A percentile compares a stretch with the other conserved stretches of the same genome.
phyloP scores from a whole-genome alignment of 2,888 invertebrate species.

The Peribatodes rhomboidaria region DNA sequence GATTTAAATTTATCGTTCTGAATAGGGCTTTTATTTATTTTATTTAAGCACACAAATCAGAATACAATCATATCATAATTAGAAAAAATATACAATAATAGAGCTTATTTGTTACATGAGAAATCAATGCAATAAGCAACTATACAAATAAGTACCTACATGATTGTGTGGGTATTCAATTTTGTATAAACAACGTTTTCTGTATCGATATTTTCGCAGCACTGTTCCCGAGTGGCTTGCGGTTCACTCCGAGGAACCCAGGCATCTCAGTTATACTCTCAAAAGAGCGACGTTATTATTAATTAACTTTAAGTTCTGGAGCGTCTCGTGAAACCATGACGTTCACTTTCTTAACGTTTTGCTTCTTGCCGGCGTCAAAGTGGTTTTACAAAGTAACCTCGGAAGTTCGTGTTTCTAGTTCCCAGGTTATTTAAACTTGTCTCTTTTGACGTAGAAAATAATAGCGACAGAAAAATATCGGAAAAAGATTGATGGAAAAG shows the following conservation, averaged over 20 bases:
- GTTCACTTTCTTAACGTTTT: slow-evolving; percentile 7
- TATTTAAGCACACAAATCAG: too few species aligned
- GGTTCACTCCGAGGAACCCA: slow-evolving; percentile 22
- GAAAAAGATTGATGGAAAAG: too few species aligned
- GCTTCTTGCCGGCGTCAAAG: neutral
- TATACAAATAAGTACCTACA: too few species aligned
- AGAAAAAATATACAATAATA: too few species aligned
- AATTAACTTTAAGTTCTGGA: slow-evolving; percentile 25
- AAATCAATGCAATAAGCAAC: too few species aligned
- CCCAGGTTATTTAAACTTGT: neutral
- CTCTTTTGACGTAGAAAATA: neutral
- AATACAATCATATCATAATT: too few species aligned
- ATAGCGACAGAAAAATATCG: too few species aligned
- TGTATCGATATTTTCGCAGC: slow-evolving; percentile 33
- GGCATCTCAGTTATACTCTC: slow-evolving; percentile 37
- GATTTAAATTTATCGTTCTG: too few species aligned
- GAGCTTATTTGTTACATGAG: too few species aligned
- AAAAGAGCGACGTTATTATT: slow-evolving; percentile 39
- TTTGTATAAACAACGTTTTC: too few species aligned
- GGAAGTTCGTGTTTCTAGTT: neutral
- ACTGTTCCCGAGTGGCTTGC: slow-evolving; percentile 22
- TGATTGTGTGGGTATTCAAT: too few species aligned
- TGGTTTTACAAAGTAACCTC: slow-evolving; percentile 10
- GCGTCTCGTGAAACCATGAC: slow-evolving; percentile 16
- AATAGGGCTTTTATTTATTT: too few species aligned